Evolutionary conservation across 2,113 vertebrate species (phyloP), one percentile per base, ranked within the genome.

Genomic region (Gasterosteus aculeatus): DNA sequence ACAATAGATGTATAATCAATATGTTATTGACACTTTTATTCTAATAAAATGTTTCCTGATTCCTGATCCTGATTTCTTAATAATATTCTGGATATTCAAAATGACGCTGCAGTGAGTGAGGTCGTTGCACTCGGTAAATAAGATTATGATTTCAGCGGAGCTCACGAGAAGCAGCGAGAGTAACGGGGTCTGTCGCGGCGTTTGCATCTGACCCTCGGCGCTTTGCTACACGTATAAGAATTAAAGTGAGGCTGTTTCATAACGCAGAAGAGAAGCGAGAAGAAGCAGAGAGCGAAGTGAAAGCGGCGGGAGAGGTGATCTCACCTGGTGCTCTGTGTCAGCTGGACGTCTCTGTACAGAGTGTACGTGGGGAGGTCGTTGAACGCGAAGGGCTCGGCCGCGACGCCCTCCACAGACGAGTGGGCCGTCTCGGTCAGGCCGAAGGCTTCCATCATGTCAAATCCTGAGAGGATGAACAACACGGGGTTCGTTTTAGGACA

Each of bases 381-480:
- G 81, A 96, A 95, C 0, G 95, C 59, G 0, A 96, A 97, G 0
- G 95, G 94, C 42, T 97, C 96, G 56, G 95, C 94, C 3, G 96
- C 93, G 10, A 98, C 94, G 0, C 98, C 97, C 5, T 95, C 95
- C 56, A 97, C 72, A 0, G 95, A 95, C 7, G 96, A 92, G 0
- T 97, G 96, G 31, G 95, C 94, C 68, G 84, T 93, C 76, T 88
- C 93, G 2, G 95, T 95, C 58, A 99, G 91, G 75, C 97, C 96
- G 38, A 99, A 99, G 2, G 92, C 94, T 16, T 93, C 95, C 97
- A 98, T 98, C 95, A 99, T 95, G 87, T 98, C 92, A 53, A 97
- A 98, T 10, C 97, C 97, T 99, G 78, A 41, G n/a, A 31, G 38
- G 26, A 56, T 61, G n/a, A 11, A 77, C 14, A 14, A 26, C 19